Evolutionary conservation across 2,888 invertebrate genomes (phyloP).

Genomic region (Acanthacorydalis orientalis): DNA sequence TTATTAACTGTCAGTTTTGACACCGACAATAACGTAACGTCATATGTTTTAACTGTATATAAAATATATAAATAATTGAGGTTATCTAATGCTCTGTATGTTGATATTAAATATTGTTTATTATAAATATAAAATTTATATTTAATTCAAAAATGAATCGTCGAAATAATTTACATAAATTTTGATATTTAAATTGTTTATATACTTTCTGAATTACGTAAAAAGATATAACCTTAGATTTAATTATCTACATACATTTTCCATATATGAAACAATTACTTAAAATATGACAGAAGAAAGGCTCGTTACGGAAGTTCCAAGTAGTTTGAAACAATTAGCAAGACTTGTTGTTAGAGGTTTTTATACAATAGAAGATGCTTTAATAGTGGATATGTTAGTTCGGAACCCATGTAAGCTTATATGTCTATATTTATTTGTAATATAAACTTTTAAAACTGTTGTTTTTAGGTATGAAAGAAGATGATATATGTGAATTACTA

Average conservation of each 20-base stretch:
- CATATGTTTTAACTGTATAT: no score
- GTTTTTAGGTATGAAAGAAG: slow-evolving; percentile 63
- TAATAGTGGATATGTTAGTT: slow-evolving; percentile 90
- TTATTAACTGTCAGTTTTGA: background rate
- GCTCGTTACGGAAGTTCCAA: slow-evolving; percentile 81
- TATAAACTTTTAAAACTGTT: background rate
- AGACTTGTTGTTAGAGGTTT: slow-evolving; percentile 84
- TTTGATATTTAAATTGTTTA: background rate
- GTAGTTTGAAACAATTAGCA: slow-evolving; percentile 80
- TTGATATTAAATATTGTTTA: no score
- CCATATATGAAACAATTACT: no score
- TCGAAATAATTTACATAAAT: background rate
- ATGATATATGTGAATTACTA: slow-evolving; percentile 75
- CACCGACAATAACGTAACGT: no score
- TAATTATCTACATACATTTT: background rate
- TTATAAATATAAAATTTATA: no score
- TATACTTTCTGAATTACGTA: background rate
- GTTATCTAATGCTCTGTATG: no score
- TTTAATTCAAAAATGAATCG: no score
- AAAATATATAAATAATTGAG: no score
- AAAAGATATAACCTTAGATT: background rate
- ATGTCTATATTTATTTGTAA: background rate
- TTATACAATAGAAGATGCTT: slow-evolving; percentile 83
- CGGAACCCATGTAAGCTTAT: slow-evolving; percentile 69
- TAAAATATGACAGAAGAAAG: slow-evolving; percentile 49